Evolutionary conservation across 2,797 vertebrate genomes (phyloP), one percentile per base, ranked within the genome.

Genomic region (Lagodon rhomboides): DNA sequence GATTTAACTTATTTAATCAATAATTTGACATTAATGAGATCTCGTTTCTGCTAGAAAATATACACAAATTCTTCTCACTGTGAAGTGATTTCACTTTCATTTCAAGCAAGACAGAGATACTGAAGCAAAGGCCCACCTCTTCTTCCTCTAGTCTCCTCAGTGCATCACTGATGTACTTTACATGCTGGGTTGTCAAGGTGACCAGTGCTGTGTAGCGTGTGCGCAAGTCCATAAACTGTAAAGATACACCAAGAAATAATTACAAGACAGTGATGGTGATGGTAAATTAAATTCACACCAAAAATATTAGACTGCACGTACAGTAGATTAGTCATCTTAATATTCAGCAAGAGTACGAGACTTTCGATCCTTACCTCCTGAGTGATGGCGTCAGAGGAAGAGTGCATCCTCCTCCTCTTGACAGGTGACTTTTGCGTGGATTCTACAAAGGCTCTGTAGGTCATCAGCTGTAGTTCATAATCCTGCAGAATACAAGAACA

Each of bases 391-490:
- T 99, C 98, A 0, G 98, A 99, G 63, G 98, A 99, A 15, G 98
- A 99, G 68, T 96, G 95, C 94, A 99, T 96, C 76, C 97, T 95
- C 72, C 98, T 96, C 87, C 97, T 96, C 80, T 99, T 99, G 85
- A 97, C 95, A 2, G 97, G 94, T 0, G 97, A 98, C 90, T 99
- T 99, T 91, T 98, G 98, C 62, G 96, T 98, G 0, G 98, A 98
- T 87, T 99, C 98, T 5, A 99, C 98, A 0, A 98, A 98, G 2
- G 97, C 98, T 90, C 97, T 93, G 91, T 98, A 99, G 0, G 98
- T 98, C 98, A 99, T 99, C 77, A 99, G 96, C 90, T 99, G 98
- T 49, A 99, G 90, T 83, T 99, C 98, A 2, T 99, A 99, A 82
- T 99, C 98, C 98, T 99, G 59, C 16, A 61, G 44, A 58, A 38